Evolutionary conservation across 2,888 invertebrate genomes (phyloP), one percentile per base, ranked within the genome.

Genomic region (Amorpha juglandis): DNA sequence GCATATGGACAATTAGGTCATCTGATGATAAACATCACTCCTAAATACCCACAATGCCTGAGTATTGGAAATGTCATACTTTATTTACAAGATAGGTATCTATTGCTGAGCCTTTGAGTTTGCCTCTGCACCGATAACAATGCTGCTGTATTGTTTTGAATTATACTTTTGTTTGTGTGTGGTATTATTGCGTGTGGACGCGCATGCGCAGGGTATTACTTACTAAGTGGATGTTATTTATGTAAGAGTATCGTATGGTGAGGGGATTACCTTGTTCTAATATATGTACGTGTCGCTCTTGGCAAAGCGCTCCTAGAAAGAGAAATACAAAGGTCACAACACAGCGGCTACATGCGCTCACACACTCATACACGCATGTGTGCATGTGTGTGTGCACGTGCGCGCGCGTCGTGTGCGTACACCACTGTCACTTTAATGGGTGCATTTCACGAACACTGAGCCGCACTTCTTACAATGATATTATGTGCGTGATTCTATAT

Each of bases 221-320:
- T 45, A 11, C 45, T 45, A 45, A 14, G 12, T 45, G 45, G 45
- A 45, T 14, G 45, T 45, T 45, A 45, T 11, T 1, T 45, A 45
- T 45, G 14, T 45, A 11, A 45, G 11, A 45, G 11, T 45, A 45
- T 42, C 77, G 75, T 84, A 83, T 84, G 81, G 76, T 72, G 79
- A 82, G 78, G 58, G 73, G 77, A 83, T 92, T 92, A 92, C 92
- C 91, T 91, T 66, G 68, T 86, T 93, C 95, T 96, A 97, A 95
- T 94, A 97, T 95, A 97, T 97, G 95, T 97, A 97, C 87, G 97
- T 97, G 96, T 97, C 96, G 95, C 97, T 97, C 96, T 95, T 95
- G 94, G 95, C 94, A 93, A 95, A 95, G 93, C 95, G 95, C 83
- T 95, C 96, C 94, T 96, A 95, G 94, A 95, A 95, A 95, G 87